Base-by-base conservation (phyloP, 2,113 vertebrate species). In the Geococcyx californianus region DNA sequence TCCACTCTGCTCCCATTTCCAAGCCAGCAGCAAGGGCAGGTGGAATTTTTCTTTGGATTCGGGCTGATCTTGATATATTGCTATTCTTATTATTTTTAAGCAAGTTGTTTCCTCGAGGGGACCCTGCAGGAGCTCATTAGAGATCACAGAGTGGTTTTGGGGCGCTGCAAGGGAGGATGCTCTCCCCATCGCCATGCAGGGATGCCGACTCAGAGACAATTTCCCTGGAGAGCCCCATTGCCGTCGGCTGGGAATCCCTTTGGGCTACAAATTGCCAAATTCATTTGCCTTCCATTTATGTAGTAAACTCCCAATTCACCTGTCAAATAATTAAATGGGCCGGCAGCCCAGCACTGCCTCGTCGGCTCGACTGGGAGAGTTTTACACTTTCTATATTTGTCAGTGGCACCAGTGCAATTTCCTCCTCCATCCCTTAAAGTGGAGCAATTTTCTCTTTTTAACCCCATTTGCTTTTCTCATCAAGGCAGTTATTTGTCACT, bases 391-490 rank as follows among this genome's bases (percentile, higher is more conserved):
- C 90, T 85, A 16, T 76, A 60, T 92, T 95, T 68, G 45, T 95
- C 73, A 36, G 72, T 33, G 34, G 89, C 70, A 74, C 49, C 40
- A 33, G 63, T n/a, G 89, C 85, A 88, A 36, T 83, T 89, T 77
- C 49, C 69, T 62, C 67, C 78, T 49, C 40, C 31, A 10, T 23
- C 38, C 29, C 18, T 67, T n/a, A 82, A 95, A 93, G 94, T 6
- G 33, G 86, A 88, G 82, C 34, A 45, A 97, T 98, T 98, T 98
- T 95, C 93, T 95, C 95, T 59, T 96, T 96, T 95, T 77, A 96
- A 95, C 96, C 81, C 96, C 90, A 96, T 97, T 98, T 97, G 94
- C 97, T 97, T 97, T 74, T 64, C 97, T 96, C 79, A n/a, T 85
- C 72, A 90, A 95, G 93, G 96, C 92, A 92, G 94, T 93, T 87